Percentiles rank a stretch among this genome's conserved stretches.
Conservation (phyloP, 2,888 invertebrate genomes). For the Yponomeuta evonymella region DNA sequence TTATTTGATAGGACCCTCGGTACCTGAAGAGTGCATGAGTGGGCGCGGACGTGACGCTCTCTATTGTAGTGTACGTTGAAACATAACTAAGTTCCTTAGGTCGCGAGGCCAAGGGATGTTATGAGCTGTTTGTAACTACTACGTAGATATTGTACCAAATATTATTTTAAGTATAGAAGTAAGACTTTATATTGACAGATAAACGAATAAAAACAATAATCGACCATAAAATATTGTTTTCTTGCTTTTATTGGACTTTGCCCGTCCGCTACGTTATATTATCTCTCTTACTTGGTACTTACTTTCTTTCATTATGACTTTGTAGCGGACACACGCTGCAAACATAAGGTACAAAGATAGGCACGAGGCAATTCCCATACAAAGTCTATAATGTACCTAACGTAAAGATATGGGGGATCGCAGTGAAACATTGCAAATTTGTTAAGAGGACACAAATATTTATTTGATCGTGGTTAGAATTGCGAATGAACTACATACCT, state of each 20-base stretch:
- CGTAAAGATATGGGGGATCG: too few relatives aligned
- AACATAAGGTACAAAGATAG: too few relatives aligned
- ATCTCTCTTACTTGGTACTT: not conserved
- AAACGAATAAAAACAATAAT: constrained; percentile 11
- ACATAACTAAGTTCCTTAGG: constrained; percentile 18
- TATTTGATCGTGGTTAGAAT: too few relatives aligned
- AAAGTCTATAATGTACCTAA: too few relatives aligned
- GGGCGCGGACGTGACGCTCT: constrained; percentile 29
- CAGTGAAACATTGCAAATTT: too few relatives aligned
- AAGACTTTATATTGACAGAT: not conserved
- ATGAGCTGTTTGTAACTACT: constrained; percentile 68
- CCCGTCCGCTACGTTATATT: not conserved
- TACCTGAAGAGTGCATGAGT: constrained; percentile 71
- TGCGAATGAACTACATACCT: too few relatives aligned
- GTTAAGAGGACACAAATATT: too few relatives aligned
- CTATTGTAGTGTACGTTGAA: constrained; percentile 18
- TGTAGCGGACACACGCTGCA: too few relatives aligned
- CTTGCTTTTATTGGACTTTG: not conserved
- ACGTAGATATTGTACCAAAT: constrained; percentile 60
- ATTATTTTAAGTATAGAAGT: constrained; percentile 34
- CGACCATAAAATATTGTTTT: not conserved
- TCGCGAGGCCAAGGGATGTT: constrained; percentile 46
- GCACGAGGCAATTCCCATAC: too few relatives aligned
- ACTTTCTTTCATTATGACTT: too few relatives aligned
- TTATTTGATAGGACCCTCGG: constrained; percentile 67